phyloP scores from a whole-genome alignment of 2,797 vertebrate species.

The Naso thynnoides region DNA sequence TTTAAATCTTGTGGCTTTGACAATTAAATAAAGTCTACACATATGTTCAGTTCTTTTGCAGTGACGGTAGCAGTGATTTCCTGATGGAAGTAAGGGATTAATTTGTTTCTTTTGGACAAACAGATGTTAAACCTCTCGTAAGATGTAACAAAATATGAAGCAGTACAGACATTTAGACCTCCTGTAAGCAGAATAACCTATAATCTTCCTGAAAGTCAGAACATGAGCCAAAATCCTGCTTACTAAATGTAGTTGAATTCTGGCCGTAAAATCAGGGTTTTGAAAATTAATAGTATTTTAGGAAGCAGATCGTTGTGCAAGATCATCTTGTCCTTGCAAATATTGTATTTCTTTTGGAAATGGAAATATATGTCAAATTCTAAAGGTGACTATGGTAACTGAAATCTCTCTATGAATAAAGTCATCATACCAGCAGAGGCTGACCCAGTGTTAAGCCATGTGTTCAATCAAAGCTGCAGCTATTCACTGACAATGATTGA shows the following conservation, averaged over 20 bases:
- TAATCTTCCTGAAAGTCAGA: constrained; percentile 1
- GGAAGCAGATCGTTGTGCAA: too few relatives aligned
- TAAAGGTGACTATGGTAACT: constrained; percentile 9
- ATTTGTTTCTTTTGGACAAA: neutral
- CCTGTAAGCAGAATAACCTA: neutral
- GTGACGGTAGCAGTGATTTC: neutral
- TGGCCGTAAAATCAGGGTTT: neutral
- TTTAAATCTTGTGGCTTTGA: neutral
- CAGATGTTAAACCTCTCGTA: constrained; percentile 5
- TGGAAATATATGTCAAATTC: neutral
- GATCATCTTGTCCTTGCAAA: neutral
- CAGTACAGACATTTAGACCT: neutral
- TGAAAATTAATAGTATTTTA: constrained; percentile 4
- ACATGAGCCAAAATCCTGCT: neutral
- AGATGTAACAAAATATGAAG: neutral
- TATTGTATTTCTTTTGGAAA: constrained; percentile 17
- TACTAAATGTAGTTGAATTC: neutral
- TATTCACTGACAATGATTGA: neutral
- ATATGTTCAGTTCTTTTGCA: neutral
- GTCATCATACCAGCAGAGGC: neutral
- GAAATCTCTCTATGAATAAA: neutral
- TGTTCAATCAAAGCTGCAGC: neutral
- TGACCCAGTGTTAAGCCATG: neutral
- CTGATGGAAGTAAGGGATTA: neutral
- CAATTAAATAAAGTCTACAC: too few relatives aligned